Conservation (phyloP, 2,113 vertebrate genomes). For the Nycticorax nycticorax region DNA sequence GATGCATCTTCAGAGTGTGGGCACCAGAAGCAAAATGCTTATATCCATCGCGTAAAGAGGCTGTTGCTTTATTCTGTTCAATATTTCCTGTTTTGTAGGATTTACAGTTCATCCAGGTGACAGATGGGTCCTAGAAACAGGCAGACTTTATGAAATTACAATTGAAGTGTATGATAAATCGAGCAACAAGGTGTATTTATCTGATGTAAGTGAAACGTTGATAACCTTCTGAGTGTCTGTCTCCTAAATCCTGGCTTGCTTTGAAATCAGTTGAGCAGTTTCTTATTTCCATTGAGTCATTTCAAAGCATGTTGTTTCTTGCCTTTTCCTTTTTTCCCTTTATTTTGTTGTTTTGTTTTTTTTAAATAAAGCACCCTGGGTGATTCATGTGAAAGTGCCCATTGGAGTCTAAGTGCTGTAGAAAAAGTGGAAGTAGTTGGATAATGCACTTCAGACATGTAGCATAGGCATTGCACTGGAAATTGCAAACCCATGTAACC, state of each 20-base stretch:
- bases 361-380: neutral
- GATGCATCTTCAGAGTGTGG: neutral
- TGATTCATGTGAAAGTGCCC: neutral
- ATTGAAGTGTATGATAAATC: slow-evolving; percentile 93
- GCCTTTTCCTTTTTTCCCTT: neutral
- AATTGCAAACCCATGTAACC: neutral
- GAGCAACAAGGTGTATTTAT: slow-evolving; percentile 88
- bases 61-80: neutral
- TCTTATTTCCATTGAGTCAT: neutral
- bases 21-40: neutral
- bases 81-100: slow-evolving; percentile 70
- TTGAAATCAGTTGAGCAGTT: neutral
- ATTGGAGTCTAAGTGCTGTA: neutral
- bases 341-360: neutral
- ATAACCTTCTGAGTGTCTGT: neutral
- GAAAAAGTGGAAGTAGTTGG: neutral
- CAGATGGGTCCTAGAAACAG: slow-evolving; percentile 91
- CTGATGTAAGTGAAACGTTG: slow-evolving; percentile 86
- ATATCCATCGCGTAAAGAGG: neutral
- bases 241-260: neutral
- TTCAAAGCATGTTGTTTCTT: neutral
- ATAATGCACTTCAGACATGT: neutral
- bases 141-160: slow-evolving; percentile 83
- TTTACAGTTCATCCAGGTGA: slow-evolving; percentile 90
- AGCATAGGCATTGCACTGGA: neutral